Base-by-base conservation (phyloP, 2,113 vertebrate genomes). In the Lucifuga dentata region DNA sequence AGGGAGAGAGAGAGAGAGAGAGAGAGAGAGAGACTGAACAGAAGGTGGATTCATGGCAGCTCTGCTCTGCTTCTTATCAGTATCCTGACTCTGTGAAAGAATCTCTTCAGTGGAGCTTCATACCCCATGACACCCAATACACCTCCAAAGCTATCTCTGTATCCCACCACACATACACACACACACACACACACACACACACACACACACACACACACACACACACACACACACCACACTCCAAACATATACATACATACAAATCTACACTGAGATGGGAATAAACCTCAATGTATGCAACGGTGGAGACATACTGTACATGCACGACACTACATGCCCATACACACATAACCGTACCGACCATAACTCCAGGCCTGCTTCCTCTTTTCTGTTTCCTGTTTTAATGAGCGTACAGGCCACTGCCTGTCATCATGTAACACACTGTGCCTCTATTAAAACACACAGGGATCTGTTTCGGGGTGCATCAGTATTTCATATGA, bases 61-160 rank as follows among this genome's bases (percentile, higher is more conserved):
- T 48, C 71, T 46, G 76, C 83, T 80, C 80, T 83, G 83, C 83
- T 88, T 81, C 90, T 93, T 92, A 93, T 93, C 91, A 89, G 90
- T 76, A 82, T 83, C 81, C 79, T 70, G 77, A 49, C 71, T 81
- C 81, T 61, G 75, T 93, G 89, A 93, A 93, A 88, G 90, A 82
- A 81, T 64, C 82, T 88, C 89, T 91, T 92, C 87, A 93, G 85
- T 70, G 68, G 77, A 81, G 58, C 73, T 81, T 63, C 77, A 66
- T 51, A 60, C 74, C 78, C 60, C 48, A 68, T 50, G 88, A 90
- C 73, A 93, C 77, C 86, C 74, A 87, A 92, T 91, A 90, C 65
- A 59, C 76, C 84, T 71, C 78, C 76, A 88, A 86, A 89, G 83
- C 78, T 84, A 90, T 90, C 87, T 86, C 61, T 66, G 65, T 61